A percentile compares a stretch with the other conserved stretches of the same genome.
Evolutionary conservation across 2,113 vertebrate species (phyloP).

Genomic region (western clawed frog (Xenopus tropicalis)): UCB_Xtro_10.0 CM004446.2:53860501-53861000

Average conservation of each 20-base stretch:
- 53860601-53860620: neutral
- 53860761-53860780: slow-evolving; percentile 28
- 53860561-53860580: slow-evolving; percentile 3
- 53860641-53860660: neutral
- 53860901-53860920: slow-evolving; percentile 15
- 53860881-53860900: slow-evolving; percentile 22
- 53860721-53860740: slow-evolving; percentile 22
- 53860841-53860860: slow-evolving; percentile 33
- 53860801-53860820: slow-evolving; percentile 35
- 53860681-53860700: slow-evolving; percentile 19
- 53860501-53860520: slow-evolving; percentile 6
- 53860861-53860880: slow-evolving; percentile 23
- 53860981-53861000: no score
- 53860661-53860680: slow-evolving; percentile 1
- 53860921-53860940: neutral
- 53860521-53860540: slow-evolving; percentile 21
- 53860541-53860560: slow-evolving; percentile 2
- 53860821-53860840: slow-evolving; percentile 45
- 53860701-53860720: slow-evolving; percentile 18
- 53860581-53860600: neutral
- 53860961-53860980: neutral
- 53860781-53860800: slow-evolving; percentile 42
- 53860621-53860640: slow-evolving; percentile 2
- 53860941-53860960: neutral
- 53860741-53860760: slow-evolving; percentile 13